A percentile compares a stretch with the other conserved stretches of the same genome.
Evolutionary conservation across 2,113 vertebrate genomes (phyloP).

Genomic region (Bufo gargarizans): DNA sequence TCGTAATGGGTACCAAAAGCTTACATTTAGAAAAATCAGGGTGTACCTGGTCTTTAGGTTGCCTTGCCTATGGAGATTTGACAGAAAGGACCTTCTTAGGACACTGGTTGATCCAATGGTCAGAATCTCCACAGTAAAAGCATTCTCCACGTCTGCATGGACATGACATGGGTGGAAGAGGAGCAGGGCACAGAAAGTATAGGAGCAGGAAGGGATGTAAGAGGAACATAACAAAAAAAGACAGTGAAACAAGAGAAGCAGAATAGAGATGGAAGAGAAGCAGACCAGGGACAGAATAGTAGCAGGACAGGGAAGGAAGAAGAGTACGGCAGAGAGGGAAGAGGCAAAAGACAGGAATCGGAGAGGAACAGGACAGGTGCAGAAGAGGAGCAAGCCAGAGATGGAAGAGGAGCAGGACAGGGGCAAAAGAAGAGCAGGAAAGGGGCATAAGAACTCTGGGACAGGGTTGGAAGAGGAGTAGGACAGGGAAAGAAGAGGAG

Average conservation of each 20-base stretch:
- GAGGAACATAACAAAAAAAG: neutral
- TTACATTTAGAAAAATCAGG: too few species aligned
- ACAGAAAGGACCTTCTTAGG: too few species aligned
- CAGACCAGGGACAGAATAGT: neutral
- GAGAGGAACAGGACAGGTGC: neutral
- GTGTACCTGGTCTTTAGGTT: too few species aligned
- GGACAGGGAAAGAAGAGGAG: neutral
- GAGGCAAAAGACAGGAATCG: neutral
- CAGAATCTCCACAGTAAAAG: too few species aligned
- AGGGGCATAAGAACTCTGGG: neutral
- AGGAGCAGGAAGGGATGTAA: neutral
- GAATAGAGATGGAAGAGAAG: neutral
- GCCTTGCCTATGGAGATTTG: too few species aligned
- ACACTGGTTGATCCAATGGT: too few species aligned
- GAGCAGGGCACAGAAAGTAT: neutral
- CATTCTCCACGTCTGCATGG: too few species aligned
- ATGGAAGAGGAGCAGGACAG: neutral
- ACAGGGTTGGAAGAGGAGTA: neutral
- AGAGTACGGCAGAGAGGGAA: neutral
- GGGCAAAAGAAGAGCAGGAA: neutral
- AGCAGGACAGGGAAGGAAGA: neutral
- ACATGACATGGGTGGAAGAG: neutral
- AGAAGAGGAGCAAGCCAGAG: neutral
- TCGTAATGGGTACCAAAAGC: too few species aligned
- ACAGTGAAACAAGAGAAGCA: neutral